These are phyloP conservation scores for Halictus ligatus DNA, from an alignment of 2,888 invertebrate genomes.

Conservation along the genomic window DNA sequence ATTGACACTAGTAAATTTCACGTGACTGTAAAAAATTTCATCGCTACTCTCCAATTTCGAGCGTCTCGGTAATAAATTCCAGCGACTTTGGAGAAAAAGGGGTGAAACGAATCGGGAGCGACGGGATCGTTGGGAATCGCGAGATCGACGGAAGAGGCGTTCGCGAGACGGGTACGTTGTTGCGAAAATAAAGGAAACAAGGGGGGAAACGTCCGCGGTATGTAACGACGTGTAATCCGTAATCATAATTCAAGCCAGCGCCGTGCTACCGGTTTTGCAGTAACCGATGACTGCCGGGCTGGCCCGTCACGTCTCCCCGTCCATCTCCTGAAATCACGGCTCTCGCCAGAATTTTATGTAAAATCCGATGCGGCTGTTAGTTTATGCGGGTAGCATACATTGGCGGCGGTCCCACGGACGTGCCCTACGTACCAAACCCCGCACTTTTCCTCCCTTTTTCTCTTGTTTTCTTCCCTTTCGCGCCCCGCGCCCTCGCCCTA, in stretches of 20 bases:
- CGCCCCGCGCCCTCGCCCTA: neutral
- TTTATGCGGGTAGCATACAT: constrained; percentile 84
- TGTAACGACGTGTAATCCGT: constrained; percentile 69
- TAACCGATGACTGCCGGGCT: constrained; percentile 74
- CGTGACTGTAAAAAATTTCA: neutral
- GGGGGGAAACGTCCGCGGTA: neutral
- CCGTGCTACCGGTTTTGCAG: constrained; percentile 58
- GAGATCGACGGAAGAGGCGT: neutral
- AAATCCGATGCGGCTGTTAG: constrained; percentile 84
- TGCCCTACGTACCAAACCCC: constrained; percentile 83
- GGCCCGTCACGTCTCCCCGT: constrained; percentile 80
- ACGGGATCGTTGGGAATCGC: neutral
- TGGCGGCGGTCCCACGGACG: constrained; percentile 82
- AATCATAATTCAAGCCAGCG: constrained; percentile 78
- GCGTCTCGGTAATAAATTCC: neutral
- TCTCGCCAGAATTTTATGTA: constrained; percentile 82
- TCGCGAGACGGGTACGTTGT: neutral
- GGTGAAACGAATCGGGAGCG: neutral
- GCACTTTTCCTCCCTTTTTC: constrained; percentile 35
- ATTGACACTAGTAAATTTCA: neutral
- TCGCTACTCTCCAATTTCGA: neutral
- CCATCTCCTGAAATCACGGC: constrained; percentile 80
- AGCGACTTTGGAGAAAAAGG: neutral
- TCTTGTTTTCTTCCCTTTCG: neutral
- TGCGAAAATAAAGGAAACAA: neutral